Conservation (phyloP, 2,797 vertebrate genomes). For the Morelia viridis region DNA sequence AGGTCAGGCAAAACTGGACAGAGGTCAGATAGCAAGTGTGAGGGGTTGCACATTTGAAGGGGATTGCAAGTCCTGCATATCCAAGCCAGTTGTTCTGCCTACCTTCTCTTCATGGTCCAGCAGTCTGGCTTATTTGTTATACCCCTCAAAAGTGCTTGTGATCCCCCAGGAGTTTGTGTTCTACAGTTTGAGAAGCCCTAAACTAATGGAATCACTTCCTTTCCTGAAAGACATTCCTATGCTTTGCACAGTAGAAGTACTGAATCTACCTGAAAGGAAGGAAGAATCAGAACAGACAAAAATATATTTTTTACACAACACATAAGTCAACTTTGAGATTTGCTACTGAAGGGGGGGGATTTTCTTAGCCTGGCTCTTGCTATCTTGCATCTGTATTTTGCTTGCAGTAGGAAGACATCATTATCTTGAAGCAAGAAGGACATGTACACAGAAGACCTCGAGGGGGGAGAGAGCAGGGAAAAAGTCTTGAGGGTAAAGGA, state of each 20-base stretch:
- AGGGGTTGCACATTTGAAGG: not conserved
- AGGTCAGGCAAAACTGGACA: not conserved
- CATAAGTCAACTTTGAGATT: not conserved
- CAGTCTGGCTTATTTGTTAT: not conserved
- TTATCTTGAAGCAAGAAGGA: too few species aligned
- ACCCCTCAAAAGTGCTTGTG: not conserved
- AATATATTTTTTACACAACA: not conserved
- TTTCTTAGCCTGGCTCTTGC: too few species aligned
- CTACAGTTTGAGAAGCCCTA: not conserved
- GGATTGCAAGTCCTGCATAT: not conserved
- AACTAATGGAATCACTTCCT: not conserved
- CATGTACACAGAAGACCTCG: too few species aligned
- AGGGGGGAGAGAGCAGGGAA: too few species aligned
- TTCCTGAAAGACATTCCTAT: not conserved
- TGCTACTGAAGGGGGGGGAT: not conserved
- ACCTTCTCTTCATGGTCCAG: not conserved
- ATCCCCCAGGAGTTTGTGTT: not conserved
- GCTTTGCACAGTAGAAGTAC: not conserved
- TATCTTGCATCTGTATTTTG: too few species aligned
- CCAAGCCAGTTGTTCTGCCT: not conserved
- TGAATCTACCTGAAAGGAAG: not conserved
- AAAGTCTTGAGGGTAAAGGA: too few species aligned
- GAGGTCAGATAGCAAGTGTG: not conserved
- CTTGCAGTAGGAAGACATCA: too few species aligned
- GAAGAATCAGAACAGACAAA: not conserved